Percentiles rank a stretch among this genome's conserved stretches.
These are phyloP conservation scores for Daubentonia madagascariensis DNA, from an alignment of 2,113 vertebrate genomes.

Conservation along the genomic window DNA sequence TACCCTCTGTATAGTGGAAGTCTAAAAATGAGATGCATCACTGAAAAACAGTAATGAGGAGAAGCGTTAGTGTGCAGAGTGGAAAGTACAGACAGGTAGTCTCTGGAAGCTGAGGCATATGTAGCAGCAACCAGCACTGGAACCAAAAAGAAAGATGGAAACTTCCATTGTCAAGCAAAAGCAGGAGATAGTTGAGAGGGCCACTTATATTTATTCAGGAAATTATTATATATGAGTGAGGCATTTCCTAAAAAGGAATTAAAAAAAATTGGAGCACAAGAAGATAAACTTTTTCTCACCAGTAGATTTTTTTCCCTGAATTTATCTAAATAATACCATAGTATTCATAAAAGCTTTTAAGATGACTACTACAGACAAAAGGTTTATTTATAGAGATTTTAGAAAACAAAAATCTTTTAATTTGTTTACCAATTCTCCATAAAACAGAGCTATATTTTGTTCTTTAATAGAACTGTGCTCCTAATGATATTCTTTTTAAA, in stretches of 20 bases:
- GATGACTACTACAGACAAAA: neutral
- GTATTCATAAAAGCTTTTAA: neutral
- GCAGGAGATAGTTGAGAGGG: neutral
- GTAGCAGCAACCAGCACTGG: neutral
- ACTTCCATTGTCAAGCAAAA: neutral
- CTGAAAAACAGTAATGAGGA: neutral
- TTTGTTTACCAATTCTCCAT: neutral
- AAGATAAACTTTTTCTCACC: neutral
- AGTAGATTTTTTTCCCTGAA: neutral
- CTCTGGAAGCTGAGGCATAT: neutral
- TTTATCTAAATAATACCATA: neutral
- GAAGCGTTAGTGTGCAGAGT: neutral
- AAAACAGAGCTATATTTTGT: neutral
- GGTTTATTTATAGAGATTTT: neutral
- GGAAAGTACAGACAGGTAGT: neutral
- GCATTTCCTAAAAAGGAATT: neutral
- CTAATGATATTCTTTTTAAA: neutral
- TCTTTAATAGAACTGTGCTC: neutral
- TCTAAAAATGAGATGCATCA: neutral
- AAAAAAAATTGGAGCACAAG: neutral
- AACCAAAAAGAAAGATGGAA: neutral
- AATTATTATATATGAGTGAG: neutral
- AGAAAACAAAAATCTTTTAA: neutral
- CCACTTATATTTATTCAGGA: neutral
- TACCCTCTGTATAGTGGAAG: neutral